Percentiles rank a stretch among this genome's conserved stretches.
phyloP scores from a whole-genome alignment of 2,888 invertebrate genomes.

The Malthinus seriepunctatus region DNA sequence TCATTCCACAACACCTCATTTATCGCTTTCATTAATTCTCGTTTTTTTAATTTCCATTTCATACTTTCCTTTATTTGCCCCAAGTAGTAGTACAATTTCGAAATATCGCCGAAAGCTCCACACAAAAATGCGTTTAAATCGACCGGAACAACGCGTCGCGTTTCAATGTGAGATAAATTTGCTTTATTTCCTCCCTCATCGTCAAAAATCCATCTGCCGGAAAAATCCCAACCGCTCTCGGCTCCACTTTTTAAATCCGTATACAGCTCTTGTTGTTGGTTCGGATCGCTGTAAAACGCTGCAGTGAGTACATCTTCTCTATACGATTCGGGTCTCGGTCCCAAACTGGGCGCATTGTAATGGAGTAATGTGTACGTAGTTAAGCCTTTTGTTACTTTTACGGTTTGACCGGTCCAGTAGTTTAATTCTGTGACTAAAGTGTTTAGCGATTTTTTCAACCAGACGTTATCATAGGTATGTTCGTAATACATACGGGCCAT shows the following conservation, averaged over 20 bases:
- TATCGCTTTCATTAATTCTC: constrained; percentile 64
- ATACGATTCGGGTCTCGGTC: constrained; percentile 76
- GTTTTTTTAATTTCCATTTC: constrained; percentile 59
- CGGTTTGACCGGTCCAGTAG: constrained; percentile 66
- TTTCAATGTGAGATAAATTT: constrained; percentile 65
- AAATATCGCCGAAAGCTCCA: constrained; percentile 66
- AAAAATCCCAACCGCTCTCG: constrained; percentile 90
- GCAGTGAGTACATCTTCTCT: constrained; percentile 64
- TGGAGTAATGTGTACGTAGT: constrained; percentile 61
- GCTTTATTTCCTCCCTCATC: constrained; percentile 60
- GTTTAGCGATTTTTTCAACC: constrained; percentile 62
- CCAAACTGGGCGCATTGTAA: constrained; percentile 63
- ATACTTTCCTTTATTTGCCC: constrained; percentile 56
- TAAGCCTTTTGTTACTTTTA: constrained; percentile 58
- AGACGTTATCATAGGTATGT: constrained; percentile 66
- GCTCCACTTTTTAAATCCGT: constrained; percentile 76
- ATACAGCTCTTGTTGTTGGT: constrained; percentile 59
- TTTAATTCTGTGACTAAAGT: constrained; percentile 65
- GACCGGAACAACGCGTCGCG: constrained; percentile 74
- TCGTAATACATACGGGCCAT: constrained; percentile 74
- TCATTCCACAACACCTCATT: constrained; percentile 75
- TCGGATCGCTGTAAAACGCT: constrained; percentile 50
- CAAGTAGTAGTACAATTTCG: constrained; percentile 62
- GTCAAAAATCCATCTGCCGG: constrained; percentile 74
- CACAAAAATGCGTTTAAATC: constrained; percentile 81